Evolutionary conservation across 2,797 vertebrate species (phyloP), one percentile per base, ranked within the genome.

Genomic region (Limosa lapponica): DNA sequence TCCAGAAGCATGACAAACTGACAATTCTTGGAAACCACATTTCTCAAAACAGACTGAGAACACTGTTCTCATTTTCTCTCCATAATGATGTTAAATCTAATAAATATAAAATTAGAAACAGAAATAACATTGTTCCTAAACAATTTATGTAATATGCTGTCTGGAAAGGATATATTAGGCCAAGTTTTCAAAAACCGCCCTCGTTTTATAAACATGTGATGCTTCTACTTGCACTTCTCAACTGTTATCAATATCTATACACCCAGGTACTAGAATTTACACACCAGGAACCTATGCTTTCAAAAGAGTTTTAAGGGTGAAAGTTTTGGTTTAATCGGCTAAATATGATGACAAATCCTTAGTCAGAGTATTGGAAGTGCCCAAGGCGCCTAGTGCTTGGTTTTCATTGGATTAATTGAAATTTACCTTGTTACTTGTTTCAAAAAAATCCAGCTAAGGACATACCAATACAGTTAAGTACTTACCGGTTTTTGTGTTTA

Each of bases 21-120:
- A 95, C 88, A 85, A 91, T 94, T 97, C 95, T 77, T 97, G 96
- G 97, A 98, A 97, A 97, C 96, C 96, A 89, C 97, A 96, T 95
- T 96, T 95, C 96, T 92, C 91, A 85, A 96, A 94, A 96, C 93
- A 96, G 91, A 78, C 89, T 69, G 58, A 73, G 92, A 96, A 71
- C 32, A 62, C 61, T 94, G 93, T 94, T 97, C 95, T 92, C 87
- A 88, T 97, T 96, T 94, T 89, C 61, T 95, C 92, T 97, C 96
- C 82, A 87, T 94, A 96, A 93, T 95, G 88, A 98, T 93, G 89
- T 95, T 97, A 94, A 97, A 96, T 95, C 94, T 98, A 97, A 97
- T 97, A 97, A 97, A 96, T 95, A 97, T 75, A 97, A 96, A 97
- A 97, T 96, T 93, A 97, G 97, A 97, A 97, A 95, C 97, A 96